Percentiles rank a stretch among this genome's conserved stretches.
phyloP scores from a whole-genome alignment of 2,113 vertebrate genomes.

The Podiceps cristatus region DNA sequence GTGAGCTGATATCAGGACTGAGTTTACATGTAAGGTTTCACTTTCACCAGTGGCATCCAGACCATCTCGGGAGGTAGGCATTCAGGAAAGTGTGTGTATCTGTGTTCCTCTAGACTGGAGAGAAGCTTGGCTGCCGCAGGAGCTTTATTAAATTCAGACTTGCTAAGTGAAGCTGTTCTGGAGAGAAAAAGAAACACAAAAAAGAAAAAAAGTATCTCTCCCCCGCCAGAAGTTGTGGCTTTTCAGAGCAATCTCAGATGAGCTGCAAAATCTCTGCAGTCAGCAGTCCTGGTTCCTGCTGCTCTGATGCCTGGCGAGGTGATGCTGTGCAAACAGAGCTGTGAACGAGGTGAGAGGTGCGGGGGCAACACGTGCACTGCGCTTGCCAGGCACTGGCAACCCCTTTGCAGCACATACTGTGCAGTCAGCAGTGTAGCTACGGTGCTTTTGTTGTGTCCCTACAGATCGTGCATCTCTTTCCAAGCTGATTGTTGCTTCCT shows the following conservation, averaged over 20 bases:
- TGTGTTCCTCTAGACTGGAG: background rate
- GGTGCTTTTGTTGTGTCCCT: background rate
- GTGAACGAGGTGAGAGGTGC: rapidly evolving
- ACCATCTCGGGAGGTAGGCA: background rate
- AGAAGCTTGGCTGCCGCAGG: background rate
- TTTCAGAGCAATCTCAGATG: background rate
- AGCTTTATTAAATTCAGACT: background rate
- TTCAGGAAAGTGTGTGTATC: background rate
- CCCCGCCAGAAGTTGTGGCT: background rate
- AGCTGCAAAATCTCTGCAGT: background rate
- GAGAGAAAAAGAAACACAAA: background rate
- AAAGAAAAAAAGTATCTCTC: background rate
- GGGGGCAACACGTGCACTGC: background rate
- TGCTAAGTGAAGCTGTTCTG: background rate
- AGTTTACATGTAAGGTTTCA: background rate
- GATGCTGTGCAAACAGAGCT: background rate
- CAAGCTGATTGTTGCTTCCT: background rate
- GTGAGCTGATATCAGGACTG: background rate
- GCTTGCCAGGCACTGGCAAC: background rate
- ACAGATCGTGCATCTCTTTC: background rate
- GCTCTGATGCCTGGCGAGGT: background rate
- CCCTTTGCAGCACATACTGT: background rate
- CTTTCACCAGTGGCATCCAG: background rate
- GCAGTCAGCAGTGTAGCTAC: background rate
- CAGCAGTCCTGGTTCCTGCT: background rate